Conservation (phyloP, 2,113 vertebrate genomes). For the Bos taurus region ARS-UCD2.0 NC_037329.1:22829001-22829500, state of each 20-base stretch:
- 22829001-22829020: too few relatives aligned
- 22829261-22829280: constrained; percentile 6
- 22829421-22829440: constrained; percentile 2
- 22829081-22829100: too few relatives aligned
- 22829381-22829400: background rate
- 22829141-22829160: too few relatives aligned
- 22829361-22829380: background rate
- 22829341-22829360: background rate
- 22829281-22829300: background rate
- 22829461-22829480: background rate
- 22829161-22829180: too few relatives aligned
- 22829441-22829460: background rate
- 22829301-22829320: background rate
- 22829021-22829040: too few relatives aligned
- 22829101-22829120: too few relatives aligned
- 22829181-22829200: too few relatives aligned
- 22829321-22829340: background rate
- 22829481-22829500: background rate
- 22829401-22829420: constrained; percentile 23
- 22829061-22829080: too few relatives aligned
- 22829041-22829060: too few relatives aligned
- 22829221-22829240: background rate
- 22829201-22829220: background rate
- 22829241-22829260: background rate
- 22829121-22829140: too few relatives aligned